Evolutionary conservation across 2,113 vertebrate genomes (phyloP).

Genomic region (Tragulus kanchil): DNA sequence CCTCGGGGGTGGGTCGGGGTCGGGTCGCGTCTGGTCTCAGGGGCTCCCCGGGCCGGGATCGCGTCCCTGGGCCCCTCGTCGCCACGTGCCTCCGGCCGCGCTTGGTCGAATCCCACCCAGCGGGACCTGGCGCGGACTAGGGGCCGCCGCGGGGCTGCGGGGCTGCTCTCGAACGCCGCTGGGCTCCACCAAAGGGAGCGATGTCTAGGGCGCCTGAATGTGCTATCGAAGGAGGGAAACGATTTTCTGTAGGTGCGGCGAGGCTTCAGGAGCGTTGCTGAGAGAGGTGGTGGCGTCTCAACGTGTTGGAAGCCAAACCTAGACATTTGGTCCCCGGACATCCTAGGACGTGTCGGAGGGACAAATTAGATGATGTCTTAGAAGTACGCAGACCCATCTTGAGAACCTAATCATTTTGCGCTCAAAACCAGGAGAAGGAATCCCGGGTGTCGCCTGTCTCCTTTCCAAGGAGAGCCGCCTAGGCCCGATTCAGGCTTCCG

Average conservation of each 20-base stretch:
- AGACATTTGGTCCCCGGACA: background rate
- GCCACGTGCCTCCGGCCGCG: constrained; percentile 59
- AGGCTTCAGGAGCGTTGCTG: background rate
- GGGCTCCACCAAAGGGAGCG: background rate
- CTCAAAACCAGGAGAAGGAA: background rate
- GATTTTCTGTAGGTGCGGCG: background rate
- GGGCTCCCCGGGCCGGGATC: background rate
- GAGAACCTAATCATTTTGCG: background rate
- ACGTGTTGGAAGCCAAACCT: background rate
- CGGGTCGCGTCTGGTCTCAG: background rate
- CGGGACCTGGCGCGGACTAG: background rate
- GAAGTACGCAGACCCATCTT: background rate
- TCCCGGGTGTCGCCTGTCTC: background rate
- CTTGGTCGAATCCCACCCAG: background rate
- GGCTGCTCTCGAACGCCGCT: background rate
- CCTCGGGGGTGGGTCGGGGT: background rate
- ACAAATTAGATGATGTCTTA: background rate
- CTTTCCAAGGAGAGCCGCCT: background rate
- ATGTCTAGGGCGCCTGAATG: background rate
- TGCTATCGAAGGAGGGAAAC: background rate
- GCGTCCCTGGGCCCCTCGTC: background rate
- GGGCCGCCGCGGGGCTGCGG: background rate
- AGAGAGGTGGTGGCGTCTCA: background rate
- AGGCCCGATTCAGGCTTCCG: background rate
- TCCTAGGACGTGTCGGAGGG: background rate